Percentiles rank a stretch among this genome's conserved stretches.
Conservation (phyloP, 2,888 invertebrate genomes). For the Penaeus monodon region DNA sequence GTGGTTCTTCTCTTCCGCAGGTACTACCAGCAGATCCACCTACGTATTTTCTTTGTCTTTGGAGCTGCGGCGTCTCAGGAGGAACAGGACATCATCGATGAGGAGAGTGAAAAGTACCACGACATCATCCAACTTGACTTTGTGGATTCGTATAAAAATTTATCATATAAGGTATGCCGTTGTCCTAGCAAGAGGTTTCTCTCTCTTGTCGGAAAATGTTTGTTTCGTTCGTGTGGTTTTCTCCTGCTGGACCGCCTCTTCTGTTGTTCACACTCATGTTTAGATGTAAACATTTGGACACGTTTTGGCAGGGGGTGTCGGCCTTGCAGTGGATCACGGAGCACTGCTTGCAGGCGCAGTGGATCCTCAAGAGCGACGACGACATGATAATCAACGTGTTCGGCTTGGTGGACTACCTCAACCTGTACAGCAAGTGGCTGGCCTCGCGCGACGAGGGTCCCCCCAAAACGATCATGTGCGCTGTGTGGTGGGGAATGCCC, state of each 20-base stretch:
- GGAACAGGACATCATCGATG: conserved; percentile 13
- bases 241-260: too few relatives aligned
- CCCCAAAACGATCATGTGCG: conserved; percentile 76
- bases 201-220: too few relatives aligned
- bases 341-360: conserved; percentile 79
- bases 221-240: too few relatives aligned
- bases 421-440: conserved; percentile 33
- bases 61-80: conserved; percentile 9
- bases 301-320: conserved; percentile 15
- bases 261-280: too few relatives aligned
- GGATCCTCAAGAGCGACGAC: conserved; percentile 82
- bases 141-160: conserved; percentile 39
- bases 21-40: conserved; percentile 21
- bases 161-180: conserved; percentile 29
- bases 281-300: background rate
- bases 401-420: conserved; percentile 73
- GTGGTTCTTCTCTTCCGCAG: background rate
- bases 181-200: too few relatives aligned
- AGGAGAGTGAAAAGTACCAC: conserved; percentile 30
- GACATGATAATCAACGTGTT: conserved; percentile 82
- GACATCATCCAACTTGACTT: conserved; percentile 41
- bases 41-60: conserved; percentile 37
- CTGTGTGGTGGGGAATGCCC: conserved; percentile 68
- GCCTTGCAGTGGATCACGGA: conserved; percentile 76
- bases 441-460: conserved; percentile 67